phyloP scores from a whole-genome alignment of 2,113 vertebrate genomes.

The Terrapene triunguis region DNA sequence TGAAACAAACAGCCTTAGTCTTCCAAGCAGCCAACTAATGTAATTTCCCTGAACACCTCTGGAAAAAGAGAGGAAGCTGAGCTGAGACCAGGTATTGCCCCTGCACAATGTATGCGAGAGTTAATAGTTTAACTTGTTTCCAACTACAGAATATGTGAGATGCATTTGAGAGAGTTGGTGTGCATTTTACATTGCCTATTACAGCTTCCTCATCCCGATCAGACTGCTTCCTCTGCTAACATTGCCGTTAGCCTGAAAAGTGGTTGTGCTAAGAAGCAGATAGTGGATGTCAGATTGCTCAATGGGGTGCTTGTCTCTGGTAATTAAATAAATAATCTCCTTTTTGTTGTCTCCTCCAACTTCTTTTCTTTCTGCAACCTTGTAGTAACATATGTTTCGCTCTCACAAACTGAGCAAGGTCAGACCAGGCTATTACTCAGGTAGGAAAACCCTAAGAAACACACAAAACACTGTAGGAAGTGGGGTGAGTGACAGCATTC shows the following conservation, averaged over 20 bases:
- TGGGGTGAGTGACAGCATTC: constrained; percentile 1
- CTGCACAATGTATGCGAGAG: neutral
- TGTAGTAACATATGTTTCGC: neutral
- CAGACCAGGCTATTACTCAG: neutral
- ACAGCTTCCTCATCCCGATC: neutral
- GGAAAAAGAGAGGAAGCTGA: neutral
- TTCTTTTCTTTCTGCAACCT: neutral
- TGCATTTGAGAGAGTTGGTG: neutral
- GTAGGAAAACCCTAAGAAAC: neutral
- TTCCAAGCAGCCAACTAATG: constrained; percentile 20
- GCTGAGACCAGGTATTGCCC: neutral
- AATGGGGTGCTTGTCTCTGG: neutral
- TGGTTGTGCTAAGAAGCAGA: neutral
- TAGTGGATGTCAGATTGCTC: neutral
- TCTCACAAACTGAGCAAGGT: neutral
- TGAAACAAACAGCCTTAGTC: constrained; percentile 61
- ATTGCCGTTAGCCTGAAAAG: neutral
- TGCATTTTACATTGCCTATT: neutral
- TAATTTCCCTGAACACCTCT: constrained; percentile 39
- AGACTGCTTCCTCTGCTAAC: neutral
- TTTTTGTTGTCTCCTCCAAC: neutral
- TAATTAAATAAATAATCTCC: neutral
- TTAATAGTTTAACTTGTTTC: no score
- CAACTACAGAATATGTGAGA: neutral
- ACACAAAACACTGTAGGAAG: neutral